Conservation (phyloP, 1,140 invertebrate genomes). For the Macrocentrus cingulum region DNA sequence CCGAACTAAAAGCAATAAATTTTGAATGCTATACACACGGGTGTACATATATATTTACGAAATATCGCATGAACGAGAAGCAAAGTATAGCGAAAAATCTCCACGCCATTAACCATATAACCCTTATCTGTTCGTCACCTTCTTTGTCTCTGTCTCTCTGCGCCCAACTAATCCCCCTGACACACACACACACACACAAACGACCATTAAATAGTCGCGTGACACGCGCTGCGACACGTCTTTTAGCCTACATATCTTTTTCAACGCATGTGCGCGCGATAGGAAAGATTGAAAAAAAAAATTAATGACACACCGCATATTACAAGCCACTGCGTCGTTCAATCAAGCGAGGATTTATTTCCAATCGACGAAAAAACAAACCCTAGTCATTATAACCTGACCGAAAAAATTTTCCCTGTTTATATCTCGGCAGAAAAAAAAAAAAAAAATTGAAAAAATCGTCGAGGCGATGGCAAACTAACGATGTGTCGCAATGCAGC, state of each 20-base stretch:
- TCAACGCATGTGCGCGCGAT: background rate
- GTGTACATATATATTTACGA: slow-evolving; percentile 2
- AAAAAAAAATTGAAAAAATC: slow-evolving; percentile 4
- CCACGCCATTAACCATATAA: slow-evolving; percentile 43
- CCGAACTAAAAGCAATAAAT: too few relatives aligned
- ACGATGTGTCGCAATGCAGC: background rate
- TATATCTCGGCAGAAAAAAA: too few relatives aligned
- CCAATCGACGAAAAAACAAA: background rate
- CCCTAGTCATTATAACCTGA: too few relatives aligned
- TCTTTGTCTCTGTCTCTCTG: slow-evolving; percentile 5
- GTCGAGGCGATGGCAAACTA: background rate
- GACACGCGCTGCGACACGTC: slow-evolving; percentile 3
- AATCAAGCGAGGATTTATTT: background rate
- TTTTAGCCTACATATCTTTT: slow-evolving; percentile 3
- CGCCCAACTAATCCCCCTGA: slow-evolving; percentile 33
- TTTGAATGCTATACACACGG: too few relatives aligned
- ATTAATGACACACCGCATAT: too few relatives aligned
- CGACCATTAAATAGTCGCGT: too few relatives aligned
- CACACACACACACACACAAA: background rate
- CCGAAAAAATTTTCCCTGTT: too few relatives aligned
- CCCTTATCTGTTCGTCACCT: slow-evolving; percentile 39
- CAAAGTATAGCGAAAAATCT: slow-evolving; percentile 31
- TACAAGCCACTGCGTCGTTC: background rate
- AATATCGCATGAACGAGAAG: background rate
- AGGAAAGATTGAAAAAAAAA: background rate